Base-by-base conservation (phyloP, 2,113 vertebrate genomes). In the Okapia johnstoni region DNA sequence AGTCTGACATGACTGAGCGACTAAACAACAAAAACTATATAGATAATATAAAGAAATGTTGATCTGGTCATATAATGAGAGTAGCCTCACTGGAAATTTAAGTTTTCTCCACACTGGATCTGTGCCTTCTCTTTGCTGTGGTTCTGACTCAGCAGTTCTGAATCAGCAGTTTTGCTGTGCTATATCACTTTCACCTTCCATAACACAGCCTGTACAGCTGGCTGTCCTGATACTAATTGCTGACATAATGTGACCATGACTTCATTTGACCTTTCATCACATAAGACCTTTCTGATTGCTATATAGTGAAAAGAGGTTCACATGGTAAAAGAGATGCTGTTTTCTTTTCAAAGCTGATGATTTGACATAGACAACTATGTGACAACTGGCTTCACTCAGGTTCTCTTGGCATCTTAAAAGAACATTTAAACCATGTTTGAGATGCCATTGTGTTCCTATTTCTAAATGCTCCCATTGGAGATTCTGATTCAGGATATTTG, bases 341-440 rank as follows among this genome's bases (percentile, higher is more conserved):
- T 97, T 98, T 97, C 98, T 97, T 88, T 96, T 98, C 36, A 40
- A 90, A 91, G 83, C 94, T 86, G 46, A 94, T 97, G 97, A 98
- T 92, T 92, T 96, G 85, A 88, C 66, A 85, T 88, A 85, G 90
- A 92, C 60, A 95, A 46, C 88, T 90, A 15, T 94, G 92, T 96
- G 81, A 96, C 94, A 97, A 23, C 92, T 96, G 97, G 80, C 90
- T 97, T 92, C 21, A 36, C 88, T 95, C 0, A 1, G 90, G 81
- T 84, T 96, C 93, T 83, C 79, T 83, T 97, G 97, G 63, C 96
- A 83, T 97, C 77, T 88, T 85, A 54, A 96, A 86, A 93, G 92
- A 96, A 96, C 94, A 96, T 92, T 93, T 86, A 88, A 96, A 46
- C 57, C 90, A 77, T 94, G 73, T 90, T 98, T 97, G 81, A 97